Evolutionary conservation across 2,888 invertebrate genomes (phyloP).

Genomic region (Drosophila silvestris): DNA sequence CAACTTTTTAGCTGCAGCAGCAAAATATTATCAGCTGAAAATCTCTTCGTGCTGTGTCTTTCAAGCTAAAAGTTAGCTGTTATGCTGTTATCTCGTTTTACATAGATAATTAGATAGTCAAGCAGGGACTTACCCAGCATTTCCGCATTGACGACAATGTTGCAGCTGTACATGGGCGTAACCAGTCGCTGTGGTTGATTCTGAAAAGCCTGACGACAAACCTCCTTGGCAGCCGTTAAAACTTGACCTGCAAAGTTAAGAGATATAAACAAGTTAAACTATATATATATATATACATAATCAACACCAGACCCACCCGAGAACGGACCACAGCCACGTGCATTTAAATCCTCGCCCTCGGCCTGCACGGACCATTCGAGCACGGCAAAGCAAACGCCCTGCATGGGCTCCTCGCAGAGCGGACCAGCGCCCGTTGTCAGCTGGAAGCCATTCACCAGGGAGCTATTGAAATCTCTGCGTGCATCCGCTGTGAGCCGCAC

Average conservation of each 20-base stretch:
- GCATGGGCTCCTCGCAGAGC: conserved; percentile 98
- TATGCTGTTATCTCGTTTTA: neutral
- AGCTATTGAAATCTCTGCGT: conserved; percentile 89
- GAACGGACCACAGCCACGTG: conserved; percentile 85
- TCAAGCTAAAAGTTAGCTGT: neutral
- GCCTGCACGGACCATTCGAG: conserved; percentile 91
- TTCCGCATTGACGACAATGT: conserved; percentile 93
- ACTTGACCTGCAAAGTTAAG: conserved; percentile 89
- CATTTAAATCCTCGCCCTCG: conserved; percentile 83
- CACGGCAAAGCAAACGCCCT: conserved; percentile 96
- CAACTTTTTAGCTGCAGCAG: too few species aligned
- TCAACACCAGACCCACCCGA: conserved; percentile 85
- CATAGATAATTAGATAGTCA: neutral
- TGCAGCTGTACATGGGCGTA: conserved; percentile 96
- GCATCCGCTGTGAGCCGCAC: conserved; percentile 84
- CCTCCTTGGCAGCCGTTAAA: conserved; percentile 95
- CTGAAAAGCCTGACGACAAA: conserved; percentile 94
- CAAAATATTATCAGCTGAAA: too few species aligned
- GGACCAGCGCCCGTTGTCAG: conserved; percentile 95
- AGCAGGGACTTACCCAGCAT: conserved; percentile 90
- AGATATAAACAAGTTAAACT: neutral
- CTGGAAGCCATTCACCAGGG: conserved; percentile 94
- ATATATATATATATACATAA: neutral
- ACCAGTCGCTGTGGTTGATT: conserved; percentile 95
- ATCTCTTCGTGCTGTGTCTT: too few species aligned